Evolutionary conservation across 2,113 vertebrate species (phyloP), one percentile per base, ranked within the genome.

Genomic region (Atrichornis clamosus): DNA sequence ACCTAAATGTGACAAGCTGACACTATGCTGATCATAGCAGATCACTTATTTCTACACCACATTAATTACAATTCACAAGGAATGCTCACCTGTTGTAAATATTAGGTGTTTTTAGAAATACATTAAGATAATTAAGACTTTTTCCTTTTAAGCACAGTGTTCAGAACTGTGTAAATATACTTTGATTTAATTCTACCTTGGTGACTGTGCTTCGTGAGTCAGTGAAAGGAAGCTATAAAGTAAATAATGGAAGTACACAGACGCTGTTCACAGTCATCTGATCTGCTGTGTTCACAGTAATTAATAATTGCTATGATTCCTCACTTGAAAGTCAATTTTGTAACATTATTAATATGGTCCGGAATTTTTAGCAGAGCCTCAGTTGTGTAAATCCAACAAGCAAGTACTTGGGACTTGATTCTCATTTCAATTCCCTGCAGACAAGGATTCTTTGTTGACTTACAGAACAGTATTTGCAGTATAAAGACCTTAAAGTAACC

Each of bases 171-270:
- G 35, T 35, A 90, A 75, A 87, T 56, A 87, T 3, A 82, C 23
- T 68, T 50, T n/a, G 52, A 70, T 77, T 95, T 95, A 87, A 81
- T 68, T 90, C 69, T 78, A 27, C 41, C 23, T 62, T 56, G 32
- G 72, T 75, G 69, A 64, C 35, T 78, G 50, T 1, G 0, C 42
- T 81, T 89, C 4, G 1, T 30, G 3, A 87, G n/a, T 46, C 60
- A 87, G 68, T 75, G 65, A 81, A 95, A 95, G 33, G 41, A 93
- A 89, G 58, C 41, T 86, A 84, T 58, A 86, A 93, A 91, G 39
- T 65, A 94, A 95, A 88, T 70, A 94, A 37, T 22, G 41, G 41
- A 78, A 92, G 49, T 46, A 75, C 53, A 93, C 37, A 73, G 56
- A 84, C 0, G 0, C 41, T 49, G 64, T 69, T 92, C 52, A 73